phyloP scores from a whole-genome alignment of 2,113 vertebrate genomes.

The Ciconia boyciana region DNA sequence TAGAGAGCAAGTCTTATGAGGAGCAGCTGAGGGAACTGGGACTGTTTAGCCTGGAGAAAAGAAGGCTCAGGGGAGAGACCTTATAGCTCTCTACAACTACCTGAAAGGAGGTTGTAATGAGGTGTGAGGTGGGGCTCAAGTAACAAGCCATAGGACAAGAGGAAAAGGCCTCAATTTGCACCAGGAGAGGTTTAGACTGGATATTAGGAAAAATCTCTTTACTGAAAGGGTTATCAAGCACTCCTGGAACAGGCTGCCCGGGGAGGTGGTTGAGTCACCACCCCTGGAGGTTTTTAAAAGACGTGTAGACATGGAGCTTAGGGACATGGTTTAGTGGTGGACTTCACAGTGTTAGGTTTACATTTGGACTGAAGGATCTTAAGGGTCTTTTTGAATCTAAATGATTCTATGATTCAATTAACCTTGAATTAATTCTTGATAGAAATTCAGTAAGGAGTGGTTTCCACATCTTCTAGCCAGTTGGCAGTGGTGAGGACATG shows the following conservation, averaged over 20 bases:
- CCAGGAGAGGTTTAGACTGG: background rate
- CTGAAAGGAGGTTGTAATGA: background rate
- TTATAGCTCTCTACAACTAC: background rate
- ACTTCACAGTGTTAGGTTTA: background rate
- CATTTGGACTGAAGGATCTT: background rate
- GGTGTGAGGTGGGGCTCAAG: too few relatives aligned
- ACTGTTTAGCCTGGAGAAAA: background rate
- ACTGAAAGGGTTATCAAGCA: background rate
- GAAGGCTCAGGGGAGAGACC: background rate
- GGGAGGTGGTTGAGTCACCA: background rate
- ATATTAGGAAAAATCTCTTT: background rate
- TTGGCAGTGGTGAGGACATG: background rate
- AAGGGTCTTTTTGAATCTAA: background rate
- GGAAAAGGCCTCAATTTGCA: background rate
- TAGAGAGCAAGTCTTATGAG: background rate
- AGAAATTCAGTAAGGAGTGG: background rate
- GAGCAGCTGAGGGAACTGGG: accelerated
- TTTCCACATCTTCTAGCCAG: background rate
- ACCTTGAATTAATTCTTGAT: background rate
- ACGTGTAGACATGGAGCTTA: background rate
- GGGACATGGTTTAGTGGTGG: background rate
- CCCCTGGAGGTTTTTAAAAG: background rate
- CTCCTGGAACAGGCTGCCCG: background rate
- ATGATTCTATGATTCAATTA: background rate
- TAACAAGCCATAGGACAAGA: background rate